phyloP scores from a whole-genome alignment of 2,797 vertebrate species.

The Hemitrygon akajei region DNA sequence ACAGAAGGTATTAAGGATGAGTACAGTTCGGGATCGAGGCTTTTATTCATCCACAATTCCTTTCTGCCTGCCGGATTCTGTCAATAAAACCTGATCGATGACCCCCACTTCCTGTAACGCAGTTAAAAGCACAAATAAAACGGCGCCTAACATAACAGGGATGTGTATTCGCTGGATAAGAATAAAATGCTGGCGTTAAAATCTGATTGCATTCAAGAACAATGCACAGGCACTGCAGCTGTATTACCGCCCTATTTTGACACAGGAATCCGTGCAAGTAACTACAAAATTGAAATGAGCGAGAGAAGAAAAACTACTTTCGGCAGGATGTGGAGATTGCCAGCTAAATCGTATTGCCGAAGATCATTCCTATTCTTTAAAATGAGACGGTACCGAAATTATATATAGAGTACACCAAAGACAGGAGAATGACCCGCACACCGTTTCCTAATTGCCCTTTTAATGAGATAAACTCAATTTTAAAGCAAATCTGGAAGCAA shows the following conservation, averaged over 20 bases:
- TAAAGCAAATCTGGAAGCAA: neutral
- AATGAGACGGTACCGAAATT: neutral
- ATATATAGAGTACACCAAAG: neutral
- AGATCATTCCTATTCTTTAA: neutral
- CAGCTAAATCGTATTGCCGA: neutral
- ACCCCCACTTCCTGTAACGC: conserved; percentile 54
- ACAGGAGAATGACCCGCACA: neutral
- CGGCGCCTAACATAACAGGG: too few species aligned
- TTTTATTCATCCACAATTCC: conserved; percentile 40
- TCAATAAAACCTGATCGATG: conserved; percentile 52
- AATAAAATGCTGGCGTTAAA: neutral
- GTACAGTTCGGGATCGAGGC: conserved; percentile 47
- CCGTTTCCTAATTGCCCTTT: neutral
- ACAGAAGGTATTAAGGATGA: conserved; percentile 47
- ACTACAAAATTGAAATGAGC: neutral
- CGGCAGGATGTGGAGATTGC: neutral
- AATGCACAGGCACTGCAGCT: conserved; percentile 19
- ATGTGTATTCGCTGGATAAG: neutral
- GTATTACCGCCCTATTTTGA: neutral
- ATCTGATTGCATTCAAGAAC: neutral
- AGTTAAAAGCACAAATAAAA: neutral
- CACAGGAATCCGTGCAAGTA: neutral
- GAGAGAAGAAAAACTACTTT: neutral
- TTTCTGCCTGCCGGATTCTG: conserved; percentile 43
- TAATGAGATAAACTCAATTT: neutral